Evolutionary conservation across 1,140 invertebrate species (phyloP).

Genomic region (Heliconius eleuchia): DNA sequence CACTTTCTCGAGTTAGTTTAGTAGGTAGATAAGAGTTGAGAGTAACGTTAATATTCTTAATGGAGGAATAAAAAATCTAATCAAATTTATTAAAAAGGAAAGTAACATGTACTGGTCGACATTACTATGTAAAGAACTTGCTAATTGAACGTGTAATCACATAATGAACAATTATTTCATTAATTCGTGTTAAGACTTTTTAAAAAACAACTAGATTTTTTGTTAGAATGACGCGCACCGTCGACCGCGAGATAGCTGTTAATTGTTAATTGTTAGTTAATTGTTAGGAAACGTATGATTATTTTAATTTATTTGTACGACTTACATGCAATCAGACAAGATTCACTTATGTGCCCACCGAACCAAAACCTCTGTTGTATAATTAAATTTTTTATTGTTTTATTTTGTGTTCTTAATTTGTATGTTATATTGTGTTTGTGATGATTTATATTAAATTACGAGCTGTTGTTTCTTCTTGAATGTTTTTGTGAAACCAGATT

Average conservation of each 20-base stretch:
- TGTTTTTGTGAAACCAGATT: not conserved
- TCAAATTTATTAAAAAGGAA: not conserved
- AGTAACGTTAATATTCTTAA: too few relatives aligned
- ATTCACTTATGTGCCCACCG: not conserved
- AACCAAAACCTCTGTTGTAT: not conserved
- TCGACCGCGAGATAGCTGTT: constrained; percentile 35
- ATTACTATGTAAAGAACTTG: constrained; percentile 6
- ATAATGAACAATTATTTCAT: constrained; percentile 12
- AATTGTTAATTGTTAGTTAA: constrained; percentile 40
- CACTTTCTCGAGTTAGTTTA: too few relatives aligned
- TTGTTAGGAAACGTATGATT: constrained; percentile 24
- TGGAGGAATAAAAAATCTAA: too few relatives aligned
- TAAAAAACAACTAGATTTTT: constrained; percentile 56
- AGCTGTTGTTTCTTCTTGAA: not conserved
- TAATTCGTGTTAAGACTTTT: not conserved
- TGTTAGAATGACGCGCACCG: constrained; percentile 60
- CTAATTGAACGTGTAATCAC: constrained; percentile 33
- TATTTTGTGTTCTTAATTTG: not conserved
- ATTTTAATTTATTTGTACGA: constrained; percentile 23
- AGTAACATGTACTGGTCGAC: not conserved
- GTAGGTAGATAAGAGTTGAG: too few relatives aligned
- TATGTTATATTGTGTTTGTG: not conserved
- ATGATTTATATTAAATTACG: not conserved
- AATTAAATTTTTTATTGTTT: not conserved
- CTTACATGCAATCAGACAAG: not conserved